Percentiles rank a stretch among this genome's conserved stretches.
phyloP scores from a whole-genome alignment of 2,888 invertebrate species.

The Ennomos quercinarius region DNA sequence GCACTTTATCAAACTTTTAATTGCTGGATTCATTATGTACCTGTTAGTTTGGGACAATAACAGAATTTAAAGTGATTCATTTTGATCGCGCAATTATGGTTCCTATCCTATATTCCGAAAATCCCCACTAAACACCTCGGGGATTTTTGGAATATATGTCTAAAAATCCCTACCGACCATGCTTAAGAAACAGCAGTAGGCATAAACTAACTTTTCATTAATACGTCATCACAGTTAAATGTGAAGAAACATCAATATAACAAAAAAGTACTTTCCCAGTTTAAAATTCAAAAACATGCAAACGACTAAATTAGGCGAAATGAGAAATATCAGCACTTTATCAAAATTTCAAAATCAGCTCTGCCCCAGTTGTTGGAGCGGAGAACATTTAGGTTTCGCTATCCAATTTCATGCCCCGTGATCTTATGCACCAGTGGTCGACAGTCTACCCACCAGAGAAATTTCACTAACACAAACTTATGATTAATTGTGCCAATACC shows the following conservation, averaged over 20 bases:
- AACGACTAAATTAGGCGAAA: conserved; percentile 31
- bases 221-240: no score
- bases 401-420: conserved; percentile 83
- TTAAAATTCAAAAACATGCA: conserved; percentile 1
- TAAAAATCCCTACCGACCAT: no score
- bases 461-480: conserved; percentile 83
- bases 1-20: conserved; percentile 36
- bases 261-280: background rate
- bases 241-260: no score
- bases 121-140: no score
- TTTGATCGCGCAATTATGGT: no score
- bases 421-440: conserved; percentile 77
- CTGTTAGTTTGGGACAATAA: conserved; percentile 17
- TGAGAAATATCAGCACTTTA: conserved; percentile 38
- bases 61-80: background rate
- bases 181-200: no score
- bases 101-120: no score
- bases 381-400: conserved; percentile 70
- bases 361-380: conserved; percentile 67
- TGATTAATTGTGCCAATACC: conserved; percentile 84
- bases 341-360: conserved; percentile 62
- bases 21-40: conserved; percentile 21
- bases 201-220: no score
- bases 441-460: conserved; percentile 67
- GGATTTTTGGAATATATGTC: no score